phyloP scores from a whole-genome alignment of 2,113 vertebrate species.

The Varanus salvator region DNA sequence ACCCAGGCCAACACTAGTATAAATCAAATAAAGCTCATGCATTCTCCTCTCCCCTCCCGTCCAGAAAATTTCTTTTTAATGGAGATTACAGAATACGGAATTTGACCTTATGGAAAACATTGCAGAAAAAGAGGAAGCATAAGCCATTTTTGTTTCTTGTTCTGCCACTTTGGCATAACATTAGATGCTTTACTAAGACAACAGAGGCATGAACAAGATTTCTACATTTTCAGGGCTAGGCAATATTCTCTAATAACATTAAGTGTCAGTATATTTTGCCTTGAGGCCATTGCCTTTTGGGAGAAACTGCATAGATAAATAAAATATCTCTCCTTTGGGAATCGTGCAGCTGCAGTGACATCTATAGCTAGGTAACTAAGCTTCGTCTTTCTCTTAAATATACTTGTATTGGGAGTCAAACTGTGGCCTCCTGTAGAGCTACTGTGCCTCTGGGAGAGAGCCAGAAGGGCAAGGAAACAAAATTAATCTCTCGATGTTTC shows the following conservation, averaged over 20 bases:
- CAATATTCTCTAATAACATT: slow-evolving; percentile 44
- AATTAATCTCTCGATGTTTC: slow-evolving; percentile 24
- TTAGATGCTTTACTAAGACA: background rate
- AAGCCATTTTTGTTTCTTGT: background rate
- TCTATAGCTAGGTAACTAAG: slow-evolving; percentile 38
- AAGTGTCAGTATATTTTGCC: slow-evolving; percentile 23
- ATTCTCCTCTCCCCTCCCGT: too few species aligned
- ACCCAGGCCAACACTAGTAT: background rate
- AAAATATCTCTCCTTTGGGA: slow-evolving; percentile 40
- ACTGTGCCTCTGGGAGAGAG: background rate
- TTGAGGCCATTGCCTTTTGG: slow-evolving; percentile 34
- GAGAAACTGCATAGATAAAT: slow-evolving; percentile 13
- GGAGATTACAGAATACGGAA: background rate
- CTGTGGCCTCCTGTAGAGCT: slow-evolving; percentile 4
- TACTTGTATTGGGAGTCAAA: slow-evolving; percentile 19
- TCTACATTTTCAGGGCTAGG: slow-evolving; percentile 15
- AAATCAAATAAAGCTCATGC: background rate
- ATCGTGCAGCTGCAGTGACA: slow-evolving; percentile 35
- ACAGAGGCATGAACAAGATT: slow-evolving; percentile 25
- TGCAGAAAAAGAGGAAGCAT: background rate
- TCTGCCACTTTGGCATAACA: background rate
- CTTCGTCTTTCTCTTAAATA: slow-evolving; percentile 51
- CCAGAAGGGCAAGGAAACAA: slow-evolving; percentile 10
- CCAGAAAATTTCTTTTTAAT: background rate
- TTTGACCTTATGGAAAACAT: background rate